phyloP scores from a whole-genome alignment of 2,113 vertebrate genomes.

The Mionectes macconnelli region DNA sequence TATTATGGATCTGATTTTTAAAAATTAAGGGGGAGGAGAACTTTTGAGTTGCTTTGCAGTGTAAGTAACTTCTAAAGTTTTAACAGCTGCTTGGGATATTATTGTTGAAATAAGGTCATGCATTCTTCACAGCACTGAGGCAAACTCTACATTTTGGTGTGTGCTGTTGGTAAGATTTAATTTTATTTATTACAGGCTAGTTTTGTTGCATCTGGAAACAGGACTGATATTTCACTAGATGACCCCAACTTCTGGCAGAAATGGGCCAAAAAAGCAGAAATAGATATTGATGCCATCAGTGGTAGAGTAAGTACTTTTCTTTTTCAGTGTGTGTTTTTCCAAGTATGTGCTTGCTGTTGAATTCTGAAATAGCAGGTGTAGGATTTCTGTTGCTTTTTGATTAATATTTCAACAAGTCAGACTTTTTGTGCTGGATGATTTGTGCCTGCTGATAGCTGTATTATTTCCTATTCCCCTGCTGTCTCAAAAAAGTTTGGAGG shows the following conservation, averaged over 20 bases:
- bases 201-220: slow-evolving; percentile 98
- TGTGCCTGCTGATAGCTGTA: not conserved
- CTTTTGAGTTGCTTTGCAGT: not conserved
- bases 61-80: not conserved
- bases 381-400: not conserved
- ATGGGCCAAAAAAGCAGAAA: slow-evolving; percentile 99
- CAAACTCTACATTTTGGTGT: not conserved
- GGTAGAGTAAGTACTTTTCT: slow-evolving; percentile 87
- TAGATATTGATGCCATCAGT: slow-evolving; percentile 91
- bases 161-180: not conserved
- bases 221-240: slow-evolving; percentile 97
- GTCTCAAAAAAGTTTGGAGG: not conserved
- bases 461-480: not conserved
- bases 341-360: not conserved
- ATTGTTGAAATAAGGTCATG: not conserved
- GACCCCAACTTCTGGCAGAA: slow-evolving; percentile 99
- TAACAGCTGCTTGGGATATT: not conserved
- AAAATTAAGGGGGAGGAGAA: not conserved
- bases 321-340: not conserved
- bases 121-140: not conserved
- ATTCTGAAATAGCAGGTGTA: not conserved
- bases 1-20: not conserved
- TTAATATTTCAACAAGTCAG: not conserved
- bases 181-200: slow-evolving; percentile 86
- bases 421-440: not conserved